Evolutionary conservation across 2,888 invertebrate genomes (phyloP).

Genomic region (Stenoptilia bipunctidactyla): DNA sequence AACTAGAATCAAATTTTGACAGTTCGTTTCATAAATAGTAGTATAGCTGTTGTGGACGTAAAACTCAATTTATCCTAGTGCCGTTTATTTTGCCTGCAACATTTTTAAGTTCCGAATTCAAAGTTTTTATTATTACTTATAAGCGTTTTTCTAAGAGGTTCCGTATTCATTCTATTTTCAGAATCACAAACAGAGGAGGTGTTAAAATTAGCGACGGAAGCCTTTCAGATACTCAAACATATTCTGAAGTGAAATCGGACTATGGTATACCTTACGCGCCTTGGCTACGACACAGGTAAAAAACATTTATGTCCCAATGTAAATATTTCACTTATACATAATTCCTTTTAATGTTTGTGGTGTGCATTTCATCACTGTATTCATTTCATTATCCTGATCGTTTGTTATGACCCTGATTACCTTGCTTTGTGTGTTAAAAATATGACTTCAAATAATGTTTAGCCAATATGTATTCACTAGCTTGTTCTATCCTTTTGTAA

Average conservation of each 20-base stretch:
- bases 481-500: constrained; percentile 37
- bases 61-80: no score
- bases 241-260: constrained; percentile 79
- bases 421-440: constrained; percentile 19
- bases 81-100: no score
- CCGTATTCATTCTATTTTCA: no score
- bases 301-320: not conserved
- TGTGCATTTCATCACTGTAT: constrained; percentile 11
- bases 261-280: constrained; percentile 87
- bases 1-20: no score
- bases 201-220: constrained; percentile 82
- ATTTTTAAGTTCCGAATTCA: no score
- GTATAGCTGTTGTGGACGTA: no score
- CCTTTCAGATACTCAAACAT: constrained; percentile 86
- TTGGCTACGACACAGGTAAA: constrained; percentile 86
- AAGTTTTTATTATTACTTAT: no score
- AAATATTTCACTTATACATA: constrained; percentile 5
- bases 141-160: no score
- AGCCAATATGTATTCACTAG: constrained; percentile 23
- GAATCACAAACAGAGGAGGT: constrained; percentile 61
- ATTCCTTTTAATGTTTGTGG: not conserved
- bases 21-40: no score
- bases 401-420: constrained; percentile 11
- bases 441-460: constrained; percentile 1
- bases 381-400: constrained; percentile 17